Base-by-base conservation (phyloP, 2,797 vertebrate genomes). In the Microhierax caerulescens region DNA sequence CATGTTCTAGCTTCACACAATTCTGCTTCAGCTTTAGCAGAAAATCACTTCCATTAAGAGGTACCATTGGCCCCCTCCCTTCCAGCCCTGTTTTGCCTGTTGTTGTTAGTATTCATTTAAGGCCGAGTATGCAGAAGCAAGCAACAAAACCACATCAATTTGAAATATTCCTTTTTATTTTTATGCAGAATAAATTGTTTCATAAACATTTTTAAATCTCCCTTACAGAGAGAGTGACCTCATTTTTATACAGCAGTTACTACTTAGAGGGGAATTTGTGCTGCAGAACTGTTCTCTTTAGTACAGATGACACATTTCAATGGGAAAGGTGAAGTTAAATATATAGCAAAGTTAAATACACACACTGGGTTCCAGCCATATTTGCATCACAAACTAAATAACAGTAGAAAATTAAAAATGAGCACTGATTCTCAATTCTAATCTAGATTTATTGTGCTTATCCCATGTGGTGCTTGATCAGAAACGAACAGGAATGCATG, bases 251-350 rank as follows among this genome's bases (percentile, higher is more conserved):
- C 37, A 88, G 37, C 68, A 89, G 36, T 92, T 93, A 54, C 69
- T 92, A 43, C 20, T 84, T 68, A 78, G 60, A 82, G 95, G 48
- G 39, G 68, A 96, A 78, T 92, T 91, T 69, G 43, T 78, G 56
- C 57, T 88, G 34, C 50, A 59, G 43, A 91, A 85, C 41, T 54
- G 27, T 85, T 96, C 74, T 89, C 24, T 82, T 77, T 68, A 69
- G 51, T 89, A 87, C 36, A 75, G 63, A 87, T 82, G 61, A 87
- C 48, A 70, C 41, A 61, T 87, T 91, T 94, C 77, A 85, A n/a
- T 74, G 64, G 63, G 72, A 95, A 94, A 90, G 39, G 56, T 63
- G 48, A 93, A 88, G 73, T 76, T 94, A 85, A 85, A 92, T 79
- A 61, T 10, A 57, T 27, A 70, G 36, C 61, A 61, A 90, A 93